Base-by-base conservation (phyloP, 1,140 invertebrate genomes). In the Penaeus chinensis region DNA sequence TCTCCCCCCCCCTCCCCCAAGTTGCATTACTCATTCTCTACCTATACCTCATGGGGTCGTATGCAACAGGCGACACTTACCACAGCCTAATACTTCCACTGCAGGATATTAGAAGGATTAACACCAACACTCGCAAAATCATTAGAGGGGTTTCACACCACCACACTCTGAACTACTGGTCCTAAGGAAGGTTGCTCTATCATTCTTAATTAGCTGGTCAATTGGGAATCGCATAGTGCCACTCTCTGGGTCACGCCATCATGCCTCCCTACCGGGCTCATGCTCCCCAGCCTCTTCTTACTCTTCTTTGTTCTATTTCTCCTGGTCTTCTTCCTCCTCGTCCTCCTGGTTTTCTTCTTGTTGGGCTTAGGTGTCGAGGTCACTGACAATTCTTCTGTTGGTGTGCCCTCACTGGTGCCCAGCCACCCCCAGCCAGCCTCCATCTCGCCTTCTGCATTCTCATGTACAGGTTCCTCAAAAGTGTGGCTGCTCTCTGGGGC, bases 241-340 rank as follows among this genome's bases (percentile, higher is more conserved):
- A 88, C 74, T 87, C 61, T 32, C 3, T 54, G 69, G 1, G 22
- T 16, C 61, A 85, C 61, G 65, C n/a, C 61, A 22, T 24, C 63
- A 88, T 89, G 69, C 37, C 62, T 85, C 76, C 71, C 42, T 87
- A 85, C 74, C 84, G 37, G 65, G 27, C 16, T 71, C n/a, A 20
- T 37, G 32, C 47, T 84, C 32, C 54, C 37, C 24, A 74, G 60
- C 65, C 54, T 90, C 69, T 81, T 89, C 65, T 60, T 82, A 74
- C 77, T 88, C 42, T 60, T 78, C 63, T 71, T 77, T n/a, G 24
- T 47, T 82, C 76, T 66, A 37, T 63, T 74, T 18, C 54, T 82
- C 71, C 80, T 88, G 82, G 63, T 84, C 82, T 84, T n/a, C 66
- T 77, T 84, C 65, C 80, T 88, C n/a, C 82, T 84, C 37, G 66